Percentiles rank a stretch among this genome's conserved stretches.
Conservation (phyloP, 2,888 invertebrate genomes). For the Gastrophysa polygoni region DNA sequence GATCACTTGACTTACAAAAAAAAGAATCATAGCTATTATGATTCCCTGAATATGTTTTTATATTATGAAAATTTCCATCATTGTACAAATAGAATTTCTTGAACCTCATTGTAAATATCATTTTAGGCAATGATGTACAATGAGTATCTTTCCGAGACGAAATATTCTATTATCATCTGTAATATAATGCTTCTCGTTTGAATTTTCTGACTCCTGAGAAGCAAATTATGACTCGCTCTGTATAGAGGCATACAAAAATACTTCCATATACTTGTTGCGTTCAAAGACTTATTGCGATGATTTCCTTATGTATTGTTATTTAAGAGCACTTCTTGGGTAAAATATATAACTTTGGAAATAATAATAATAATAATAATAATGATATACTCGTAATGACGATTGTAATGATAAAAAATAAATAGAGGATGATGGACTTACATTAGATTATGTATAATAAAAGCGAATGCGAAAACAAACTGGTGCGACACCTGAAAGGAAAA, state of each 20-base stretch:
- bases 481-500: slow-evolving; percentile 38
- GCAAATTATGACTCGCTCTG: background rate
- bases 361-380: slow-evolving; percentile 18
- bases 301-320: slow-evolving; percentile 16
- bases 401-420: slow-evolving; percentile 45
- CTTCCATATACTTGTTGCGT: slow-evolving; percentile 16
- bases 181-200: too few species aligned
- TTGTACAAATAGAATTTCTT: too few species aligned
- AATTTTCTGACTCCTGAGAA: too few species aligned
- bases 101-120: too few species aligned
- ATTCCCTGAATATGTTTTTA: too few species aligned
- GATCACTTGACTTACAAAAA: too few species aligned
- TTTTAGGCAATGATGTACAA: too few species aligned
- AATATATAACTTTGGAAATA: slow-evolving; percentile 27
- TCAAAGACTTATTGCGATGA: slow-evolving; percentile 19
- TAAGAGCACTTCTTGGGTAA: slow-evolving; percentile 28
- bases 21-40: too few species aligned
- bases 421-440: slow-evolving; percentile 37
- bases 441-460: slow-evolving; percentile 45
- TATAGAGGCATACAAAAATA: slow-evolving; percentile 13
- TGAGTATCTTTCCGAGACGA: too few species aligned
- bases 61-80: too few species aligned
- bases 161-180: too few species aligned
- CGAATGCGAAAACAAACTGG: slow-evolving; percentile 40
- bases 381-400: slow-evolving; percentile 1